Conservation (phyloP, 2,797 vertebrate species). For the Streptopelia turtur region DNA sequence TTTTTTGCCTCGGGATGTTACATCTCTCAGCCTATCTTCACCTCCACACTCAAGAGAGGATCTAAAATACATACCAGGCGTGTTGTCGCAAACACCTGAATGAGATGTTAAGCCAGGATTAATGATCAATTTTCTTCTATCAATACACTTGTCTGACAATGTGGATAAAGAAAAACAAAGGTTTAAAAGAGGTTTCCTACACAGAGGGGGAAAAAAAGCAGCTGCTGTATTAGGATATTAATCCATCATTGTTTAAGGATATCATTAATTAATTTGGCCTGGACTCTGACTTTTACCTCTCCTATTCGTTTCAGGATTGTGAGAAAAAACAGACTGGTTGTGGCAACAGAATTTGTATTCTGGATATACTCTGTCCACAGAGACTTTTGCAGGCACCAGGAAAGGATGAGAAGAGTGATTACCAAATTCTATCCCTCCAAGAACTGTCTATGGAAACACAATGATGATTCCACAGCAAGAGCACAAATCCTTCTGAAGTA, state of each 20-base stretch:
- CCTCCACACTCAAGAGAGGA: neutral
- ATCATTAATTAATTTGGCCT: neutral
- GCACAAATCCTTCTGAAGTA: neutral
- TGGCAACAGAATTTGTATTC: neutral
- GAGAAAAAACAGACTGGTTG: neutral
- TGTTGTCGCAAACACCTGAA: neutral
- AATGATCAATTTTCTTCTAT: neutral
- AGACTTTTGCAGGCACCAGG: neutral
- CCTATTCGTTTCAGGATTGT: neutral
- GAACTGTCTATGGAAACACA: neutral
- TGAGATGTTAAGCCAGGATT: neutral
- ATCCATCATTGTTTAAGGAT: neutral
- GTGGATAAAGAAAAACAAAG: neutral
- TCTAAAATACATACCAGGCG: neutral
- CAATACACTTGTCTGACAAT: neutral
- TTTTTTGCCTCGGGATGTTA: neutral
- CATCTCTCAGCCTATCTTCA: neutral
- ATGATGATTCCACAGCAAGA: neutral
- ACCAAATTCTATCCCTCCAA: fast-evolving
- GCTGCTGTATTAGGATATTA: neutral
- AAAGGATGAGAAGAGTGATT: neutral
- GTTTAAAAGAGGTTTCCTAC: neutral
- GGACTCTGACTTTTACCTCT: neutral
- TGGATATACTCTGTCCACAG: neutral
- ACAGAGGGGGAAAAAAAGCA: neutral